Conservation (phyloP, 2,888 invertebrate species). For the Cremastobaeus sp. region DNA sequence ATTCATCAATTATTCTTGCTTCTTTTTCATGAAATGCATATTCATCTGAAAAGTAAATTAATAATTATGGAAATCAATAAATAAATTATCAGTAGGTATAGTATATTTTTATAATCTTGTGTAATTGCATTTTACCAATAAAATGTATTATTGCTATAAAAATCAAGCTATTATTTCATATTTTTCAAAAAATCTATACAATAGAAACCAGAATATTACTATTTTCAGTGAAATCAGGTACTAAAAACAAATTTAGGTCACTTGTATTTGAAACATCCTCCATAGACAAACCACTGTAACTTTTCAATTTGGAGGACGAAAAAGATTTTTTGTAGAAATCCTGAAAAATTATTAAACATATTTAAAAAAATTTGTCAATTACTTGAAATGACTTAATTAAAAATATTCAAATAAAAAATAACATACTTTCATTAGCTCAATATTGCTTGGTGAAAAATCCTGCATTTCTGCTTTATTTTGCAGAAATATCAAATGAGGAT, state of each 20-base stretch:
- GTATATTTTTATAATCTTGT: too few relatives aligned
- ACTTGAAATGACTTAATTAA: background rate
- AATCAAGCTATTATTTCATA: slow-evolving; percentile 1
- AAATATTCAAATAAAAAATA: background rate
- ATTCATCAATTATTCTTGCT: slow-evolving; percentile 82
- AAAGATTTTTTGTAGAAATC: slow-evolving; percentile 80
- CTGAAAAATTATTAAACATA: slow-evolving; percentile 67
- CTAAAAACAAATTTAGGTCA: slow-evolving; percentile 84
- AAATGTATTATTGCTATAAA: too few relatives aligned
- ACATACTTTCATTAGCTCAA: slow-evolving; percentile 82
- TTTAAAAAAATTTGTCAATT: background rate
- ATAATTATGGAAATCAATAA: too few relatives aligned
- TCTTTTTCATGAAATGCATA: slow-evolving; percentile 67
- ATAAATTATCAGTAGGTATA: too few relatives aligned
- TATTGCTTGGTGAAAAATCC: slow-evolving; percentile 83
- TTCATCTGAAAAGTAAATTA: slow-evolving; percentile 65
- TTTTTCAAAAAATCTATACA: slow-evolving; percentile 2
- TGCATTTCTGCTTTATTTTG: slow-evolving; percentile 89
- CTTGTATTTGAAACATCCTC: slow-evolving; percentile 81
- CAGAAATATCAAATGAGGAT: slow-evolving; percentile 89
- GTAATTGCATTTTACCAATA: too few relatives aligned
- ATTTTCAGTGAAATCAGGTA: slow-evolving; percentile 82
- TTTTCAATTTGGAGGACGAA: slow-evolving; percentile 83
- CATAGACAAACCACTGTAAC: slow-evolving; percentile 84
- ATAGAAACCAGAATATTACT: slow-evolving; percentile 68